Evolutionary conservation across 2,888 invertebrate genomes (phyloP), one percentile per base, ranked within the genome.

Genomic region (Epistrophella euchroma): DNA sequence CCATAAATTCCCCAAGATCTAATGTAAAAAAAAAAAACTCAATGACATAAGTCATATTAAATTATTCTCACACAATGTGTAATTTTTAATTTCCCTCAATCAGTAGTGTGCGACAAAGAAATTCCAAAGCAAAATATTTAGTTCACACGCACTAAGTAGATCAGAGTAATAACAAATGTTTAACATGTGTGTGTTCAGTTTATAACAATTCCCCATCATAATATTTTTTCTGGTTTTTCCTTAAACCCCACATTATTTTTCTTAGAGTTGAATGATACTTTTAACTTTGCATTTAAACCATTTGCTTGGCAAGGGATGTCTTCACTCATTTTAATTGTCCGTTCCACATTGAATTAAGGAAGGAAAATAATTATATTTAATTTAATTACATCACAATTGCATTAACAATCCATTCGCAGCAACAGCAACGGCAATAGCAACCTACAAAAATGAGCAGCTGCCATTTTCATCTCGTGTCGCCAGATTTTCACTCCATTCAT

Each of bases 401-500:
- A 82, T 86, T 86, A 77, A 73, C 60, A 56, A 73, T 77, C 66
- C 76, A 70, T 81, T 52, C 62, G 37, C 68, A 50, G 45, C 58
- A 58, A 35, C 19, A 58, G 19, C 58, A 32, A n/a, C 56, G 6
- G 11, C 37, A 19, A 56, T 60, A 47, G 43, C 52, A 73, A 52
- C 64, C 43, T 35, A 64, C 37, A 64, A 77, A 78, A 68, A 62
- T 68, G 66, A 73, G 35, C 82, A 72, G 66, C 72, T 72, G 56
- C 70, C 82, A 77, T 77, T 66, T 37, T 68, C 68, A 70, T 60
- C 40, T 73, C 43, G 52, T 62, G 60, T 76, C 76, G 68, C 52
- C 85, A 85, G 76, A 80, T 85, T 85, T 80, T 76, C 76, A 85
- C 76, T 80, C 62, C 58, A 84, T 84, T 80, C 72, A 80, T 73